These are phyloP conservation scores for Hemaris fuciformis DNA, from an alignment of 2,888 invertebrate species.

Conservation along the genomic window DNA sequence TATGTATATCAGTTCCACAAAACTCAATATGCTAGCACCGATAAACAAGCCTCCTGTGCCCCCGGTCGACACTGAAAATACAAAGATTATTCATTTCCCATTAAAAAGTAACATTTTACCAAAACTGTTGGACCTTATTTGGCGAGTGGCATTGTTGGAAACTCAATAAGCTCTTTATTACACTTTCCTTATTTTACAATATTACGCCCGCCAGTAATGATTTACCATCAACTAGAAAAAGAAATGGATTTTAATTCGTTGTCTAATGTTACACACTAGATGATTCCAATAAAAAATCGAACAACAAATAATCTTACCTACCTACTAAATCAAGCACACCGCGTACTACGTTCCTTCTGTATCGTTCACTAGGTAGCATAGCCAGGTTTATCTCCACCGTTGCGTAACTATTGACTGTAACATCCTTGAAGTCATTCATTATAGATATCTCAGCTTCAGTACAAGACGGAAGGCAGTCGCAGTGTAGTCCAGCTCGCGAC, in stretches of 20 bases:
- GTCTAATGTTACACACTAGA: too few relatives aligned
- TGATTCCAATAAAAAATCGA: too few relatives aligned
- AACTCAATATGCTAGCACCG: conserved; percentile 85
- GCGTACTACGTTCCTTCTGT: conserved; percentile 87
- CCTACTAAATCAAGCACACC: conserved; percentile 88
- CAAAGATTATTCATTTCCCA: too few relatives aligned
- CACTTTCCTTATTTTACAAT: too few relatives aligned
- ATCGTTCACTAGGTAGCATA: conserved; percentile 85
- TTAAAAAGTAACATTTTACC: too few relatives aligned
- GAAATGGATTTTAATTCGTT: too few relatives aligned
- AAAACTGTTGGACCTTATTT: too few relatives aligned
- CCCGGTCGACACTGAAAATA: conserved; percentile 82
- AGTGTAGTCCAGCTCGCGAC: conserved; percentile 82
- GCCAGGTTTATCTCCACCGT: conserved; percentile 83
- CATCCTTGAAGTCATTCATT: conserved; percentile 78
- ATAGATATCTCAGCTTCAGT: conserved; percentile 86
- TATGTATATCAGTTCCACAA: conserved; percentile 84
- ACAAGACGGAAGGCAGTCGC: conserved; percentile 87
- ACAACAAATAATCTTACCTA: too few relatives aligned
- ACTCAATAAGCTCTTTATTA: too few relatives aligned
- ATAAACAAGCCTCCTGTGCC: conserved; percentile 85
- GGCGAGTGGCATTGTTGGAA: too few relatives aligned
- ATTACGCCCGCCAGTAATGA: neutral
- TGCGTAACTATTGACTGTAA: conserved; percentile 52
- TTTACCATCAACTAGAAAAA: too few relatives aligned